A percentile compares a stretch with the other conserved stretches of the same genome.
Conservation (phyloP, 2,797 vertebrate species). For the Phoebastria nigripes region DNA sequence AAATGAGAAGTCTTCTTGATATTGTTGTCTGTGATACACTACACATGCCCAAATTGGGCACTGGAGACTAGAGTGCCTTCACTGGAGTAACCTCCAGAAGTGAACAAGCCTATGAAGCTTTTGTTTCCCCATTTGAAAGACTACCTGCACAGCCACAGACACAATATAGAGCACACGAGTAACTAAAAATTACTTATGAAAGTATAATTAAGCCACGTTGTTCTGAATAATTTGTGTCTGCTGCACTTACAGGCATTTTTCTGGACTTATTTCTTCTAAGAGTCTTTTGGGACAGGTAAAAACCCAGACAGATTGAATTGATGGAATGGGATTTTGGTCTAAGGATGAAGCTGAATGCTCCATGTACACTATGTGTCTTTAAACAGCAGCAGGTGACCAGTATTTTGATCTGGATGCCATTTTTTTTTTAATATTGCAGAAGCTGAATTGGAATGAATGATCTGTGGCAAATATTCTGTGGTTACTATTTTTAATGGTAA, state of each 20-base stretch:
- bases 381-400: background rate
- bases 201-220: background rate
- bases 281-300: background rate
- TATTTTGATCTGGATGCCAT: background rate
- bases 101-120: background rate
- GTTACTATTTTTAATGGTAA: background rate
- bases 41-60: accelerated
- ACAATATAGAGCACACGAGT: background rate
- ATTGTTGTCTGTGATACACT: background rate
- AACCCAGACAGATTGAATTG: background rate
- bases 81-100: background rate
- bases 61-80: background rate
- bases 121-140: background rate
- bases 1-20: background rate
- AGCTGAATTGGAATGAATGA: background rate
- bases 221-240: background rate
- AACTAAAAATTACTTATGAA: background rate
- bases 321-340: background rate
- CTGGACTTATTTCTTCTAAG: background rate
- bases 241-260: background rate
- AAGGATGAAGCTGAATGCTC: background rate
- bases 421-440: background rate
- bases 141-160: background rate
- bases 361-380: background rate
- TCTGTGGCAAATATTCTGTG: background rate